Evolutionary conservation across 2,797 vertebrate species (phyloP), one percentile per base, ranked within the genome.

Genomic region (Odontamblyopus rebecca): DNA sequence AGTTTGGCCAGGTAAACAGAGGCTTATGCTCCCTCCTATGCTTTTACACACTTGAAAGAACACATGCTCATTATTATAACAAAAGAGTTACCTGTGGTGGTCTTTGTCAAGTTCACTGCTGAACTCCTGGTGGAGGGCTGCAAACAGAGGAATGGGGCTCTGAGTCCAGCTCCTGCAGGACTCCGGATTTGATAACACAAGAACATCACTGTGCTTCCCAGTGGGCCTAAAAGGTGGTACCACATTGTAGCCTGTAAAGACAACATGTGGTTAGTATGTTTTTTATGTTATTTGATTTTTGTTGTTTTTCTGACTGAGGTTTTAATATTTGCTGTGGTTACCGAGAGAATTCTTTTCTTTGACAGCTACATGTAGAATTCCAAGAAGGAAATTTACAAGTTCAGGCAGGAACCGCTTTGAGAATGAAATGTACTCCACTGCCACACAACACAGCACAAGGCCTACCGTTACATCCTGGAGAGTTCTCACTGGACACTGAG

Each of bases 321-420:
- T 16, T 38, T 50, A 13, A 4, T 1, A 9, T 85, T 9, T 13
- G 32, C 32, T 15, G 63, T 29, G 23, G 48, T 29, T 53, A 93
- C 92, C 89, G 29, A 86, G 59, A 30, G 78, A 75, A 0, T 69
- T 69, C 60, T 89, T 93, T 81, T 91, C 91, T 6, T 94, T 92
- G 26, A 95, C 87, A 0, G 96, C 94, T 38, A 96, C 75, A 66
- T 97, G 92, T 4, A 99, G 92, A 16, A 94, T 77, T 66, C 97
- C 97, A 19, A 94, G 72, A 51, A 99, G 94, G 80, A 97, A 99
- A 88, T 94, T 97, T 12, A 97, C 44, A 26, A 99, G 92, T 81
- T 99, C 98, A 0, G 98, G 98, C 32, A 96, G 62, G 79, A 97
- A 95, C 83, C 96, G 94, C 91, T 84, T 95, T 0, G 98, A 98